Evolutionary conservation across 2,113 vertebrate species (phyloP).

Genomic region (Dasyurus viverrinus): DNA sequence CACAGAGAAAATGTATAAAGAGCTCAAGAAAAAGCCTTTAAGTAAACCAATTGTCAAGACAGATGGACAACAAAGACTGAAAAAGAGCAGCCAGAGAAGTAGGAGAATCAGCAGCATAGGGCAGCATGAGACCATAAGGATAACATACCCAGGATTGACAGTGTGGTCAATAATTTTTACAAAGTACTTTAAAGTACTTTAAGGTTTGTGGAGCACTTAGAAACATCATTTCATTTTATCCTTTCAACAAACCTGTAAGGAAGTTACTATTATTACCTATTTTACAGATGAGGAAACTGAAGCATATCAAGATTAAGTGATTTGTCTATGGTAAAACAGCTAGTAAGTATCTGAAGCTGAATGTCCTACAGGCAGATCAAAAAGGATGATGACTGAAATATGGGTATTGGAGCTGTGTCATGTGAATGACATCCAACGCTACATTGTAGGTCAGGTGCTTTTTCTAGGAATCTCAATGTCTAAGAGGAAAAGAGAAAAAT

Average conservation of each 20-base stretch:
- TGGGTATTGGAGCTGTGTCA: too few species aligned
- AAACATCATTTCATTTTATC: neutral
- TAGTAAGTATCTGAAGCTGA: neutral
- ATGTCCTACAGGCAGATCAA: neutral
- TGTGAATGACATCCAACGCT: neutral
- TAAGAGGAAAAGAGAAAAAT: neutral
- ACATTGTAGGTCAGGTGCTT: neutral
- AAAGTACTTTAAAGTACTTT: neutral
- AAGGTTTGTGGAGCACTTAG: neutral
- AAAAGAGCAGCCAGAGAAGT: neutral
- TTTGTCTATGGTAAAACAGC: neutral
- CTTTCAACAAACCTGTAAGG: neutral
- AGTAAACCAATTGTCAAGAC: neutral
- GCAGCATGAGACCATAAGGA: neutral
- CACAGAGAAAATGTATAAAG: too few species aligned
- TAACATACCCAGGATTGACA: neutral
- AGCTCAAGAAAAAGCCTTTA: neutral
- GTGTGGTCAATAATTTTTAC: too few species aligned
- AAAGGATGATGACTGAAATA: neutral
- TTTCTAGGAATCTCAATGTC: neutral
- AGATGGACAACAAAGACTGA: neutral
- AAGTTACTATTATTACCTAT: neutral
- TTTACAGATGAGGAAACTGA: neutral
- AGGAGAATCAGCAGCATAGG: neutral
- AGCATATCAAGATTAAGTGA: neutral